A percentile compares a stretch with the other conserved stretches of the same genome.
Evolutionary conservation across 2,888 invertebrate genomes (phyloP).

Genomic region (Theretra japonica): DNA sequence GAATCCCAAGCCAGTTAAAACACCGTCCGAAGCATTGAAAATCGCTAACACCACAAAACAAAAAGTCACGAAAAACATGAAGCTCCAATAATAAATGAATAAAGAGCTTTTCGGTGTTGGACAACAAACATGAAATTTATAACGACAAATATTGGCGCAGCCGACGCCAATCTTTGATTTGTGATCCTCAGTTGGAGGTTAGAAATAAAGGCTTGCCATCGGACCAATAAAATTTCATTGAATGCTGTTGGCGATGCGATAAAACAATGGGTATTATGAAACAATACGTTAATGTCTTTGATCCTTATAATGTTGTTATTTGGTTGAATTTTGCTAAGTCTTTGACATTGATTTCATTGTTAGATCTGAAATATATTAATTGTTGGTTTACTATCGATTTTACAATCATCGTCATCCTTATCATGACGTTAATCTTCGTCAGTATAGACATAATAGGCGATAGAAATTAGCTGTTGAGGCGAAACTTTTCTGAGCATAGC

Average conservation of each 20-base stretch:
- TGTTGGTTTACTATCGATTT: no score
- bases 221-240: slow-evolving; percentile 22
- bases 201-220: neutral
- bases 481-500: no score
- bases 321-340: neutral
- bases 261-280: neutral
- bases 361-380: no score
- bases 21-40: neutral
- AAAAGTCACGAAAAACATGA: slow-evolving; percentile 37
- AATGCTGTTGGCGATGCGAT: neutral
- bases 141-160: slow-evolving; percentile 51
- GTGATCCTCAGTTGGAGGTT: slow-evolving; percentile 38
- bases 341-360: neutral
- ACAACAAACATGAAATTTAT: slow-evolving; percentile 47
- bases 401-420: no score
- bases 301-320: neutral
- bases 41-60: slow-evolving; percentile 12
- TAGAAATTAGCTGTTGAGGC: no score
- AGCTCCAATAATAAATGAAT: slow-evolving; percentile 34
- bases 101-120: slow-evolving; percentile 37
- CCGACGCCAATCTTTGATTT: slow-evolving; percentile 47
- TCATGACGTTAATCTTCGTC: no score
- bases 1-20: neutral
- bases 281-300: slow-evolving; percentile 15
- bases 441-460: no score